Percentiles rank a stretch among this genome's conserved stretches.
phyloP scores from a whole-genome alignment of 1,140 invertebrate genomes.

The Venturia canescens region DNA sequence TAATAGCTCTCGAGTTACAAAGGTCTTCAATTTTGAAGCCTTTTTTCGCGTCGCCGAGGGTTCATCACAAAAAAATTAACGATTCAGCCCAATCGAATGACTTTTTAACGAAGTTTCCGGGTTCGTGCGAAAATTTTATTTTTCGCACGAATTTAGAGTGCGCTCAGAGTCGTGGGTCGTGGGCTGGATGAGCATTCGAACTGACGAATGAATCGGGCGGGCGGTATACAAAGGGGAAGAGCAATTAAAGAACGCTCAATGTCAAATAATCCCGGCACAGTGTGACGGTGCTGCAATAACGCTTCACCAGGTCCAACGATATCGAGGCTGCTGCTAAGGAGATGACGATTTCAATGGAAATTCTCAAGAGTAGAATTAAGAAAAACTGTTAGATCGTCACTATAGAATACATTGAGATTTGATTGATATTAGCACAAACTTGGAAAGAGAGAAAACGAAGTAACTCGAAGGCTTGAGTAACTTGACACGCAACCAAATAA shows the following conservation, averaged over 20 bases:
- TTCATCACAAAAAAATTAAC: too few species aligned
- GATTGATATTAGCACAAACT: too few species aligned
- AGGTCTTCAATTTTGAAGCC: too few species aligned
- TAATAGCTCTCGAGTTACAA: too few species aligned
- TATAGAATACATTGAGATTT: too few species aligned
- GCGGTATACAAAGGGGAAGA: neutral
- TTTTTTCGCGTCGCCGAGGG: too few species aligned
- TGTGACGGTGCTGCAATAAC: neutral
- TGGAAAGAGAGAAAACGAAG: neutral
- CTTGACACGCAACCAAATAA: neutral
- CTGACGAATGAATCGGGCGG: neutral
- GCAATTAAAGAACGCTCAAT: neutral
- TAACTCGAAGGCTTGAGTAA: neutral
- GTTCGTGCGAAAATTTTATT: too few species aligned
- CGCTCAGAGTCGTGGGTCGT: too few species aligned
- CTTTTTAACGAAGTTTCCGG: too few species aligned
- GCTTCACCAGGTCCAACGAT: neutral
- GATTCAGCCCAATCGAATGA: too few species aligned
- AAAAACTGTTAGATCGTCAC: neutral
- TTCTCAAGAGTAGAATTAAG: conserved; percentile 19
- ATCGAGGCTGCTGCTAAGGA: neutral
- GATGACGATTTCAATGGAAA: neutral
- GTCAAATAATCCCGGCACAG: neutral
- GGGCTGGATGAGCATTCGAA: neutral
- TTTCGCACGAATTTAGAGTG: too few species aligned